Percentiles rank a stretch among this genome's conserved stretches.
Evolutionary conservation across 2,888 invertebrate species (phyloP).

Genomic region (Tetrapedia diversipes): DNA sequence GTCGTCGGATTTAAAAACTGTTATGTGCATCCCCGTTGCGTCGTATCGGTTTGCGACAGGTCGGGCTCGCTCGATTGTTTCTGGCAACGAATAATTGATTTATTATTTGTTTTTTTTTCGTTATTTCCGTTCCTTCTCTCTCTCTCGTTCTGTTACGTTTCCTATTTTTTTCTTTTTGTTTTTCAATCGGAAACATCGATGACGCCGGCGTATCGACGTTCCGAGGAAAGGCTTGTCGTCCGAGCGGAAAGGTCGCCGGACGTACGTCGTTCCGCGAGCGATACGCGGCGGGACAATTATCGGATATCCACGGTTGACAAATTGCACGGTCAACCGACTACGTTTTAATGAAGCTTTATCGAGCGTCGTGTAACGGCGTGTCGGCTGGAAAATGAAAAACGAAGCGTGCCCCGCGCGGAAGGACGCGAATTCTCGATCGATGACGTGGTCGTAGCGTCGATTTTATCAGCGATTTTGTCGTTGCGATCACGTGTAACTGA

Average conservation of each 20-base stretch:
- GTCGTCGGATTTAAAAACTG: conserved; percentile 42
- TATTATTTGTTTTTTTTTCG: conserved; percentile 11
- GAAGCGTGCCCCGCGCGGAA: neutral
- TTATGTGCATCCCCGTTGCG: conserved; percentile 18
- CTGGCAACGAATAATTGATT: conserved; percentile 52
- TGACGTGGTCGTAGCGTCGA: neutral
- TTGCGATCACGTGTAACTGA: too few species aligned
- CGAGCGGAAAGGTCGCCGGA: conserved; percentile 44
- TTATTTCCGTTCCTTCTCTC: too few species aligned
- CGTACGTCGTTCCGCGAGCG: conserved; percentile 32
- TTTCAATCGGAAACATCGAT: conserved; percentile 30
- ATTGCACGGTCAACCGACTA: conserved; percentile 52
- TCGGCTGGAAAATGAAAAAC: conserved; percentile 26
- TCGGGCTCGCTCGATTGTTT: conserved; percentile 43
- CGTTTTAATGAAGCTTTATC: conserved; percentile 55
- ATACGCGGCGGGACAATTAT: conserved; percentile 56
- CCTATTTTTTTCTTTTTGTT: neutral
- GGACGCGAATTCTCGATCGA: neutral
- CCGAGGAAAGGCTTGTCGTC: conserved; percentile 37
- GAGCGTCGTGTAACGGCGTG: conserved; percentile 24
- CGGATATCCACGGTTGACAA: conserved; percentile 51
- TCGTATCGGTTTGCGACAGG: conserved; percentile 39
- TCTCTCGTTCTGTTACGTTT: neutral
- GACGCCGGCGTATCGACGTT: conserved; percentile 35
- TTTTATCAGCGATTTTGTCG: neutral